Evolutionary conservation across 2,888 invertebrate species (phyloP), one percentile per base, ranked within the genome.

Genomic region (Heliconius hortense): DNA sequence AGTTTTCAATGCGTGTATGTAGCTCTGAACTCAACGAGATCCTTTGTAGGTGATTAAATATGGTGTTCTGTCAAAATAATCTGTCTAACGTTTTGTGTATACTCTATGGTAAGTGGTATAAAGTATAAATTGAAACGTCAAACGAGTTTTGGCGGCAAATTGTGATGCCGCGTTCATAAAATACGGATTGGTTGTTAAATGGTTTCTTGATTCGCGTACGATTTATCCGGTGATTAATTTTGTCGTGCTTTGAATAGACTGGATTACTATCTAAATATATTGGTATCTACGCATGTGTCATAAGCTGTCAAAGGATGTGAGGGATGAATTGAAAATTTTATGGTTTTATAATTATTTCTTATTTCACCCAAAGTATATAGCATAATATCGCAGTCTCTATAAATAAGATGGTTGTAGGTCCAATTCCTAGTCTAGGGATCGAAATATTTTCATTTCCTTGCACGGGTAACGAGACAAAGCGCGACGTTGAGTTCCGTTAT

Each of bases 31-130:
- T 81, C 84, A 81, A 85, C 86, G 84, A 81, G 86, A 87, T 87
- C 89, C 89, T 91, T 94, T 94, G 93, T 93, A 90, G 89, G 87
- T 91, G 93, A 93, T 93, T 93, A 93, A 93, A 93, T 92, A 89
- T 90, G 86, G 84, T 83, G 82, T 79, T 73, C 79, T 78, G 78
- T 80, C 78, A 81, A 80, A 79, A 80, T 76, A 75, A 48, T 64
- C 72, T 70, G 74, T 60, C 75, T 74, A 77, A 74, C 63, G 21
- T 74, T 74, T 69, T 63, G 68, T 35, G 64, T 69, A 39, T 31
- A 35, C 80, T 77, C 79, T 81, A 80, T 79, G 76, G 39, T 76
- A 24, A 63, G 43, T 48, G 73, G 64, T 71, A 77, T 78, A 83
- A 79, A 77, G 82, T 81, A 72, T 72, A 78, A 53, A 79, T 76